Conservation (phyloP, 2,888 invertebrate species). For the Volucella bombylans region DNA sequence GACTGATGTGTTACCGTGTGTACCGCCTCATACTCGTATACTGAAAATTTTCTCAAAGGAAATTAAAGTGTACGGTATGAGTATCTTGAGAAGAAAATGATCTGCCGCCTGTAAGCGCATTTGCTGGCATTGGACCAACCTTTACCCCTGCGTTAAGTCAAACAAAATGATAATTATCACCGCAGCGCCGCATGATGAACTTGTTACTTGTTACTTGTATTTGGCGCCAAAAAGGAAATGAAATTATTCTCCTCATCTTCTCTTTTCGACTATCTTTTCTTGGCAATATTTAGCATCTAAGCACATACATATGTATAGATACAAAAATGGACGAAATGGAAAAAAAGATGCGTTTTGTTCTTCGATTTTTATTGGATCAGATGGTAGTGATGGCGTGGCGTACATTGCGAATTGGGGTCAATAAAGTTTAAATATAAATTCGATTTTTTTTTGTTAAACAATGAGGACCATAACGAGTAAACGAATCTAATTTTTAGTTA, state of each 20-base stretch:
- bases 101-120: constrained; percentile 11
- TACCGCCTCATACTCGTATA: not conserved
- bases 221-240: constrained; percentile 33
- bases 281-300: too few relatives aligned
- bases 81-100: not conserved
- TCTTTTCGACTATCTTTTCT: too few relatives aligned
- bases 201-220: constrained; percentile 34
- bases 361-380: not conserved
- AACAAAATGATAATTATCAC: constrained; percentile 17
- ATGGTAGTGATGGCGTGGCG: not conserved
- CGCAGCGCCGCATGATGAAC: constrained; percentile 25
- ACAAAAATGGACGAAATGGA: not conserved
- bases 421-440: constrained; percentile 1
- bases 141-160: constrained; percentile 14
- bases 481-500: too few relatives aligned
- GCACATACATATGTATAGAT: not conserved
- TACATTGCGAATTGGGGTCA: constrained; percentile 4
- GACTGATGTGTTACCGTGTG: too few relatives aligned
- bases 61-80: not conserved
- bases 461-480: too few relatives aligned
- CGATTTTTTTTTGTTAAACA: not conserved
- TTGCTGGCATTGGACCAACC: constrained; percentile 50
- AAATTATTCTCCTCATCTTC: too few relatives aligned
- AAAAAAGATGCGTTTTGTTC: not conserved
- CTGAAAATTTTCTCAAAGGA: not conserved